phyloP scores from a whole-genome alignment of 2,113 vertebrate species.

The Bucco capensis region DNA sequence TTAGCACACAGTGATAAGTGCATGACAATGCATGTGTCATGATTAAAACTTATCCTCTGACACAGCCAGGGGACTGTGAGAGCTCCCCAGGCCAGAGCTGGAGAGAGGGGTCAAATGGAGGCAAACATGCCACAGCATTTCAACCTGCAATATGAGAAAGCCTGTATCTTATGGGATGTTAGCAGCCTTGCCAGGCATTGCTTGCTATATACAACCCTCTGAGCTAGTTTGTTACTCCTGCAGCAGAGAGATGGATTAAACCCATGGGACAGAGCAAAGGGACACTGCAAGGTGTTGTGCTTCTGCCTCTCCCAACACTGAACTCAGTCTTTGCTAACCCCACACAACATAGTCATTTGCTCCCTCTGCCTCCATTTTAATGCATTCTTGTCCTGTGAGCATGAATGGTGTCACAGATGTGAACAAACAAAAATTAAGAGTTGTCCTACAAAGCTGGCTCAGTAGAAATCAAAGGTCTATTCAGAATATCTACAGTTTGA shows the following conservation, averaged over 20 bases:
- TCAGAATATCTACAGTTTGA: not conserved
- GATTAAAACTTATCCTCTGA: not conserved
- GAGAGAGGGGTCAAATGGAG: not conserved
- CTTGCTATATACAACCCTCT: not conserved
- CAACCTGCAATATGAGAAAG: not conserved
- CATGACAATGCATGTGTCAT: not conserved
- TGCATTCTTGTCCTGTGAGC: rapidly evolving
- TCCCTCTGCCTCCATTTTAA: not conserved
- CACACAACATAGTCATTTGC: not conserved
- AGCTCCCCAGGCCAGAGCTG: not conserved
- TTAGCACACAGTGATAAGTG: too few relatives aligned
- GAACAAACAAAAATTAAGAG: not conserved
- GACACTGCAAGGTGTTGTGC: too few relatives aligned
- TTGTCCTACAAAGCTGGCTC: not conserved
- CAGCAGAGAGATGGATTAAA: not conserved
- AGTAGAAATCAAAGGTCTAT: not conserved
- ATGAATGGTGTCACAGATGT: not conserved
- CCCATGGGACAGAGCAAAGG: not conserved
- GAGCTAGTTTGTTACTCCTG: not conserved
- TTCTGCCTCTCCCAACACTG: not conserved
- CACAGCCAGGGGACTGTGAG: not conserved
- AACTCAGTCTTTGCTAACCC: not conserved
- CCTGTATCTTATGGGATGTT: not conserved
- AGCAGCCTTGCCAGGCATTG: not conserved
- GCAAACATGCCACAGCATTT: not conserved